phyloP scores from a whole-genome alignment of 2,888 invertebrate genomes.

The Thereva nobilitata region DNA sequence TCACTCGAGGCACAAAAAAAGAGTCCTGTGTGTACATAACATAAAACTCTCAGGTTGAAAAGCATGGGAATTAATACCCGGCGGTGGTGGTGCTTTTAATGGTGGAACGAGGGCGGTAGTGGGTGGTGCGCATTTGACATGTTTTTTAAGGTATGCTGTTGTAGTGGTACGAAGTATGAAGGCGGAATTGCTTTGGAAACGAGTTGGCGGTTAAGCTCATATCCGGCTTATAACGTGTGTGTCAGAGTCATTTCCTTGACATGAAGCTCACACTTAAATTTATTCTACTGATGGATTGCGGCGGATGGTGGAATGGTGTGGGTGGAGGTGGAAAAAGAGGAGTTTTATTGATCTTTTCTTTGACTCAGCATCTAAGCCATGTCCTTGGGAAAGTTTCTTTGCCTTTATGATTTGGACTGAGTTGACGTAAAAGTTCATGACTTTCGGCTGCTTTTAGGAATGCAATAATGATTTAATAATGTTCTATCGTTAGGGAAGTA shows the following conservation, averaged over 20 bases:
- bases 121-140: slow-evolving; percentile 9
- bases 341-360: slow-evolving; percentile 14
- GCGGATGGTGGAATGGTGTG: not conserved
- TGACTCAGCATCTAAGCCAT: no score
- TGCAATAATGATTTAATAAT: no score
- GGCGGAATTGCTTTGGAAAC: slow-evolving; percentile 12
- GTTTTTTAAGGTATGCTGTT: slow-evolving; percentile 2
- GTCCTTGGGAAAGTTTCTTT: no score
- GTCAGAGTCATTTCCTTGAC: slow-evolving; percentile 18
- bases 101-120: no score
- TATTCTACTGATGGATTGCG: slow-evolving; percentile 6
- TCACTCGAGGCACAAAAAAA: not conserved
- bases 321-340: no score
- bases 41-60: no score
- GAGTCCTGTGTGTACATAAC: no score
- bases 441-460: not conserved
- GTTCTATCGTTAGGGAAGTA: no score
- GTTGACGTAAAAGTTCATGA: not conserved
- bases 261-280: slow-evolving; percentile 19
- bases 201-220: slow-evolving; percentile 26
- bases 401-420: no score
- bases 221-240: slow-evolving; percentile 32
- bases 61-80: no score
- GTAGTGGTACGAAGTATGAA: no score
- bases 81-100: no score